Percentiles rank a stretch among this genome's conserved stretches.
These are phyloP conservation scores for Amphimallon solstitiale DNA, from an alignment of 2,888 invertebrate species.

Conservation along the genomic window DNA sequence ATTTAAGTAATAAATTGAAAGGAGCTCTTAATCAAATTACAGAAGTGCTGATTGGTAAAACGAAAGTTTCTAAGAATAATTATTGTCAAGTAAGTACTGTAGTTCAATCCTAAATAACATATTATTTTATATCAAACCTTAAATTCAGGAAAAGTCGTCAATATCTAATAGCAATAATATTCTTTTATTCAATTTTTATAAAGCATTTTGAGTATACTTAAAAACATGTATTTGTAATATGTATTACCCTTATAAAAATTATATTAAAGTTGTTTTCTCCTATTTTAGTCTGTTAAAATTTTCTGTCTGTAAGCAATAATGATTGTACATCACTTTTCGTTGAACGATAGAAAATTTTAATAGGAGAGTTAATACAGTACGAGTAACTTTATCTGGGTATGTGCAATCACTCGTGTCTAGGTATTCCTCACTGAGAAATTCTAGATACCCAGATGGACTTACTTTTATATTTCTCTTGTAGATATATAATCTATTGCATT, in stretches of 20 bases:
- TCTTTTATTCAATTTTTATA: neutral
- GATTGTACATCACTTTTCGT: neutral
- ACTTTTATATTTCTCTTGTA: slow-evolving; percentile 19
- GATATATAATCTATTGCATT: slow-evolving; percentile 42
- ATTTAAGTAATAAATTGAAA: too few species aligned
- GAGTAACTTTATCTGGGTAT: neutral
- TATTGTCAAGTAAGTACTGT: slow-evolving; percentile 5
- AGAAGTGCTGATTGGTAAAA: too few species aligned
- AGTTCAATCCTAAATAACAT: slow-evolving; percentile 25
- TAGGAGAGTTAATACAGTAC: neutral
- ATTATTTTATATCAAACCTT: neutral
- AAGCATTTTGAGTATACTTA: neutral
- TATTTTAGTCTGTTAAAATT: slow-evolving; percentile 3
- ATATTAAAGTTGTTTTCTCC: neutral
- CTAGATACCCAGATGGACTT: slow-evolving; percentile 1
- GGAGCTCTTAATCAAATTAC: too few species aligned
- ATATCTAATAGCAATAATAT: slow-evolving; percentile 21
- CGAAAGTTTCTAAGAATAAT: neutral
- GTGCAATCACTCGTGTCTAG: neutral
- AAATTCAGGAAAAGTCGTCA: slow-evolving; percentile 5
- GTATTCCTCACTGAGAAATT: neutral
- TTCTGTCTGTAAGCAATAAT: neutral
- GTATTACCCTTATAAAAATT: slow-evolving; percentile 4
- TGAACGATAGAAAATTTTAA: slow-evolving; percentile 20
- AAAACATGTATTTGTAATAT: slow-evolving; percentile 6